Conservation (phyloP, 2,888 invertebrate genomes). For the Xylota sylvarum region DNA sequence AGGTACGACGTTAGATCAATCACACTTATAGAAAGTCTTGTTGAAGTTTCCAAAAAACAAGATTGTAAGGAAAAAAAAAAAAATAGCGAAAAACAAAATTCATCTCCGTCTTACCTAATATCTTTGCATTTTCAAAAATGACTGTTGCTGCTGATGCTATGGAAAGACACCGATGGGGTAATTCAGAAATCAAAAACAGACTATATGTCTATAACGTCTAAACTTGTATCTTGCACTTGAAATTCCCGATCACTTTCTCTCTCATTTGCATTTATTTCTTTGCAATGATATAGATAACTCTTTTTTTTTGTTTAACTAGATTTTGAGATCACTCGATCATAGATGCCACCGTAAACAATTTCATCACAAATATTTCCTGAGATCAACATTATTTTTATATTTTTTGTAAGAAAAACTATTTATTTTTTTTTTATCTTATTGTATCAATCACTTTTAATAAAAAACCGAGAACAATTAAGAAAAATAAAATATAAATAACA, state of each 20-base stretch:
- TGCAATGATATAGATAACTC: neutral
- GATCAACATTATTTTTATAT: constrained; percentile 18
- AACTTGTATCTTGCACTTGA: constrained; percentile 6
- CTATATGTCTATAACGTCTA: neutral
- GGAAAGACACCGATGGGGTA: neutral
- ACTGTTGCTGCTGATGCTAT: neutral
- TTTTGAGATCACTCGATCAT: constrained; percentile 37
- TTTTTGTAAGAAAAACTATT: neutral
- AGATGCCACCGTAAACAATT: neutral
- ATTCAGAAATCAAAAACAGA: neutral
- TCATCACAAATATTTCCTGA: constrained; percentile 28
- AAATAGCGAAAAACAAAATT: no score
- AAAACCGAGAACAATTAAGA: neutral
- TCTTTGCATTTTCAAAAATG: constrained; percentile 2
- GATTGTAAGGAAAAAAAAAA: neutral
- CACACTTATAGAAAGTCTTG: neutral
- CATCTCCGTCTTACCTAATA: constrained; percentile 35
- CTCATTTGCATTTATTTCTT: constrained; percentile 7
- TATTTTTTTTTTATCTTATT: neutral
- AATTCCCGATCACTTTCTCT: neutral
- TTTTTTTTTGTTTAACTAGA: constrained; percentile 16
- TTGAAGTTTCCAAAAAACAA: neutral
- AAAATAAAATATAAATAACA: neutral
- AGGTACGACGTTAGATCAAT: neutral
- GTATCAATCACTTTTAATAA: neutral